Evolutionary conservation across 2,797 vertebrate species (phyloP).

Genomic region (Triplophysa yarkandensis): DNA sequence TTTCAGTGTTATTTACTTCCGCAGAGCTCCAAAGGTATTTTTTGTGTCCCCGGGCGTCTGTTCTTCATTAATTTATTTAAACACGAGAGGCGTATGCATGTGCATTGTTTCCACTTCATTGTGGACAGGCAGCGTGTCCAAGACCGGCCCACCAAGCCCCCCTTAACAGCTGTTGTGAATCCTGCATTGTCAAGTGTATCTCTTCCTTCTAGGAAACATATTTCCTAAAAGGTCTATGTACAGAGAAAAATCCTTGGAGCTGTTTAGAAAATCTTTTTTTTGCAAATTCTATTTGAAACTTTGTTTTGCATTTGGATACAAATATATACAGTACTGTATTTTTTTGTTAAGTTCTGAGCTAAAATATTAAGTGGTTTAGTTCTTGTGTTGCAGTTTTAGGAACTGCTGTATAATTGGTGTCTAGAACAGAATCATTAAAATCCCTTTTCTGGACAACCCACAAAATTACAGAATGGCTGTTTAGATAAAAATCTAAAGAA

Average conservation of each 20-base stretch:
- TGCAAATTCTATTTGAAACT: neutral
- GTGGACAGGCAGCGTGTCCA: slow-evolving; percentile 50
- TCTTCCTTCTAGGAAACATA: slow-evolving; percentile 40
- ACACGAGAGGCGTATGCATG: slow-evolving; percentile 5
- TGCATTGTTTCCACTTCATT: slow-evolving; percentile 58
- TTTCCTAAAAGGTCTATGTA: slow-evolving; percentile 12
- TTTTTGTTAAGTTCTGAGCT: neutral
- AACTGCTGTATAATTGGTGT: neutral
- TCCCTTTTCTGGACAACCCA: neutral
- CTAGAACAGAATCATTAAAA: slow-evolving; percentile 1
- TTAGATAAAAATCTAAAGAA: neutral
- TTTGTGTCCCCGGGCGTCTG: neutral
- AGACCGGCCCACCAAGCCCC: slow-evolving; percentile 47
- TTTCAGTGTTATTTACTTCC: neutral
- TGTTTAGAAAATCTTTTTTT: neutral
- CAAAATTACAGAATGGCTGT: neutral
- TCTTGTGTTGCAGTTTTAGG: slow-evolving; percentile 4
- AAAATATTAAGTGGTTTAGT: neutral
- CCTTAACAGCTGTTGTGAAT: slow-evolving; percentile 53
- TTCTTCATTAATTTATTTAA: slow-evolving; percentile 15
- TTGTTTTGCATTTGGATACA: neutral
- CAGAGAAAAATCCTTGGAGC: neutral
- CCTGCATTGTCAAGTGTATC: slow-evolving; percentile 34
- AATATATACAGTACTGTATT: neutral
- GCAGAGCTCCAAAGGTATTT: neutral